Conservation (phyloP, 2,113 vertebrate species). For the Rhea pennata region DNA sequence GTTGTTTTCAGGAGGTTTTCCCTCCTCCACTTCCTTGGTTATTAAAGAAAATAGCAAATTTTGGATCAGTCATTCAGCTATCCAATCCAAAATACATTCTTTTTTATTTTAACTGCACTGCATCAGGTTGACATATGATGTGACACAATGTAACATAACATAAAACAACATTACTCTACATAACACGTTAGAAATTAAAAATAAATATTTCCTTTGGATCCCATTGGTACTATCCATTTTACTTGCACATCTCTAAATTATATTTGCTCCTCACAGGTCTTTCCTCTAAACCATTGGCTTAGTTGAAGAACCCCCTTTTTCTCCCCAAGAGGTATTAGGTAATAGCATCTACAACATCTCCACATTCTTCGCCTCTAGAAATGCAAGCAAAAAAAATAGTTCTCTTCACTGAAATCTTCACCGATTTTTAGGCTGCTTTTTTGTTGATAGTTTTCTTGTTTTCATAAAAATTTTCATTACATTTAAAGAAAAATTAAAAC, state of each 20-base stretch:
- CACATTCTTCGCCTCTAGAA: background rate
- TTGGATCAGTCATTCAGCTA: constrained; percentile 32
- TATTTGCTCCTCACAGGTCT: background rate
- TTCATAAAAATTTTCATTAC: background rate
- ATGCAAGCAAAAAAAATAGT: background rate
- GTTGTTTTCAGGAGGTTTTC: background rate
- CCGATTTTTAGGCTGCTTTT: background rate
- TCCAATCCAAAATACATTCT: constrained; percentile 51
- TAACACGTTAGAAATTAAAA: constrained; percentile 54
- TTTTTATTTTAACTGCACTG: constrained; percentile 28
- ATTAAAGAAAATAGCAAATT: constrained; percentile 30
- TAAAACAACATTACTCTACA: constrained; percentile 29
- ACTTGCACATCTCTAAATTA: constrained; percentile 54
- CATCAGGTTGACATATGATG: constrained; percentile 46
- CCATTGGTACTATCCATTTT: background rate
- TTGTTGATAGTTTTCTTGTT: background rate
- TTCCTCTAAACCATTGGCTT: background rate
- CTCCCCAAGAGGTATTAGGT: background rate
- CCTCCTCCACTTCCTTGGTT: constrained; percentile 25
- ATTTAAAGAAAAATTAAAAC: constrained; percentile 23
- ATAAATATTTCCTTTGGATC: constrained; percentile 52
- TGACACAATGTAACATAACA: constrained; percentile 29
- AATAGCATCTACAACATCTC: background rate
- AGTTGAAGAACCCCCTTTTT: background rate
- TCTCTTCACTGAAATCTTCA: background rate